Conservation (phyloP, 2,797 vertebrate genomes). For the Lagodon rhomboides region DNA sequence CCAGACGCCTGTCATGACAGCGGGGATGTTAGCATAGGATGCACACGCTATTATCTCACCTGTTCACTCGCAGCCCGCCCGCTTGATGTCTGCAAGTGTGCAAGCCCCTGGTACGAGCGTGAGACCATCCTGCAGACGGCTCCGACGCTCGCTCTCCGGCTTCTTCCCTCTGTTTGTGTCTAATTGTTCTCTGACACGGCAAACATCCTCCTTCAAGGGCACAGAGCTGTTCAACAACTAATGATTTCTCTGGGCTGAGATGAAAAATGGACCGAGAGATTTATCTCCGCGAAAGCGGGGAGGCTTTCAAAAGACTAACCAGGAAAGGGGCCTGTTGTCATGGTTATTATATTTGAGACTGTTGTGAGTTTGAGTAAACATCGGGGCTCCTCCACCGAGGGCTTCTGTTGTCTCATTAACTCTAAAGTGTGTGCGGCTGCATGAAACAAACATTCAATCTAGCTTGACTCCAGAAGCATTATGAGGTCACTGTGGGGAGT, state of each 20-base stretch:
- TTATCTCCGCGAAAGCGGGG: slow-evolving; percentile 17
- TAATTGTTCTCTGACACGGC: slow-evolving; percentile 65
- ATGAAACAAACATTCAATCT: slow-evolving; percentile 8
- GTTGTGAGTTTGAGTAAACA: slow-evolving; percentile 37
- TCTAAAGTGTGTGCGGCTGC: slow-evolving; percentile 33
- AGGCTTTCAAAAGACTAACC: slow-evolving; percentile 35
- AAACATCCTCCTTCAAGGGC: slow-evolving; percentile 63
- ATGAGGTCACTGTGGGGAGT: background rate
- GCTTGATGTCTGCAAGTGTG: slow-evolving; percentile 36
- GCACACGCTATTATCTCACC: slow-evolving; percentile 32
- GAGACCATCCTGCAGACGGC: slow-evolving; percentile 27
- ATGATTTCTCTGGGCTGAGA: slow-evolving; percentile 64
- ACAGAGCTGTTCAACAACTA: slow-evolving; percentile 52
- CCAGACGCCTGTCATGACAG: slow-evolving; percentile 51
- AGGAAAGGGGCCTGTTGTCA: slow-evolving; percentile 34
- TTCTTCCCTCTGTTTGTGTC: slow-evolving; percentile 51
- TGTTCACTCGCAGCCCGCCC: background rate
- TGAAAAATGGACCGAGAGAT: slow-evolving; percentile 21
- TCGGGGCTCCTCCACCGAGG: background rate
- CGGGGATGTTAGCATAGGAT: slow-evolving; percentile 52
- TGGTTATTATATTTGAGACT: slow-evolving; percentile 35
- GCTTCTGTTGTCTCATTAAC: slow-evolving; percentile 41
- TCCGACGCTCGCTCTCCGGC: slow-evolving; percentile 30
- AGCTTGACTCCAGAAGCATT: slow-evolving; percentile 5
- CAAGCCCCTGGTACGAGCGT: slow-evolving; percentile 20